Conservation (phyloP, 2,888 invertebrate genomes). For the Aphrophora alni region DNA sequence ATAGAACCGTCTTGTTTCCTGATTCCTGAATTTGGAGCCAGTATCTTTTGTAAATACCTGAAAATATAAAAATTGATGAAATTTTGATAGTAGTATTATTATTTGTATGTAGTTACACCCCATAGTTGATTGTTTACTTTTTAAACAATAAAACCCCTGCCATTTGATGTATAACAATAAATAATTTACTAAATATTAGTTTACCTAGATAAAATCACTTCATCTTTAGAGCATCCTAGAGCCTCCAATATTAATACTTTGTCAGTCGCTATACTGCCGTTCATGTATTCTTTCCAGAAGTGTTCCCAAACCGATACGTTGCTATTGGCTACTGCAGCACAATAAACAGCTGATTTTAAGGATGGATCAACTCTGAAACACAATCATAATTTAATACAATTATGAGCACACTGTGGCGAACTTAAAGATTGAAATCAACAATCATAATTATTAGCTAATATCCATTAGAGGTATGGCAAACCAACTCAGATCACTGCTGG, state of each 20-base stretch:
- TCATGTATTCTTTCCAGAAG: slow-evolving; percentile 76
- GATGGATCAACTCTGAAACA: slow-evolving; percentile 76
- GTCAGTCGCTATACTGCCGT: slow-evolving; percentile 71
- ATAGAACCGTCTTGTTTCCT: slow-evolving; percentile 79
- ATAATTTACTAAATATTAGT: slow-evolving; percentile 69
- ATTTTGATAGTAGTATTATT: no score
- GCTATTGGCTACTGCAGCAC: slow-evolving; percentile 81
- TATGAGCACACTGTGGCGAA: no score
- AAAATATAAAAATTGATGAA: neutral
- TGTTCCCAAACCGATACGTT: slow-evolving; percentile 87
- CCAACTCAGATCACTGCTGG: no score
- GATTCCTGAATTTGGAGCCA: slow-evolving; percentile 67
- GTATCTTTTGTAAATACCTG: slow-evolving; percentile 28
- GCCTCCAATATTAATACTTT: slow-evolving; percentile 76
- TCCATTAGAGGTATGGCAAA: no score
- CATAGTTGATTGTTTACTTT: neutral
- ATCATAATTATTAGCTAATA: no score
- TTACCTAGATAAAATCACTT: slow-evolving; percentile 76
- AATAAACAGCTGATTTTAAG: slow-evolving; percentile 81
- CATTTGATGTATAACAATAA: no score
- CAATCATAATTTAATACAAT: no score
- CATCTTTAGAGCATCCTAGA: slow-evolving; percentile 80
- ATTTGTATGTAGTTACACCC: no score
- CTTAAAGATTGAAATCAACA: no score
- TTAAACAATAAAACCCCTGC: slow-evolving; percentile 64